phyloP scores from a whole-genome alignment of 2,888 invertebrate genomes.

The Cheilosia urbana region DNA sequence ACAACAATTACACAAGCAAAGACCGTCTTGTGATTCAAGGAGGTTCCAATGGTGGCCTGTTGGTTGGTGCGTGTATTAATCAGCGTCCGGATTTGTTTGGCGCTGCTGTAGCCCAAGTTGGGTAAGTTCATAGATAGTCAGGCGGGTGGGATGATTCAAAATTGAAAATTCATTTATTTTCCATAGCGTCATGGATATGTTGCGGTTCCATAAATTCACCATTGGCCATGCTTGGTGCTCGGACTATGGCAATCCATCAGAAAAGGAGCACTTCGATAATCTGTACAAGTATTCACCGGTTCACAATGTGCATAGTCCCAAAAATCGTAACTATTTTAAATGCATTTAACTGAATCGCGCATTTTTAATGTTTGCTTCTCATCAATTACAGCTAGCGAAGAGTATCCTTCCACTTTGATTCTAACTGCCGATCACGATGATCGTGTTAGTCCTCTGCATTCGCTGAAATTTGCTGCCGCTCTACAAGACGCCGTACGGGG shows the following conservation, averaged over 20 bases:
- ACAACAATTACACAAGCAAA: slow-evolving; percentile 90
- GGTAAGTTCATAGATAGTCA: slow-evolving; percentile 85
- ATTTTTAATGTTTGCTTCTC: not conserved
- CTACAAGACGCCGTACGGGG: slow-evolving; percentile 90
- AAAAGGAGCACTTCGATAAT: slow-evolving; percentile 93
- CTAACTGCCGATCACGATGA: slow-evolving; percentile 99
- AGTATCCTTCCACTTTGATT: slow-evolving; percentile 96
- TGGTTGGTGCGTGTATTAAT: slow-evolving; percentile 97
- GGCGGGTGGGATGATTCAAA: too few relatives aligned
- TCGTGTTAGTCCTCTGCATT: slow-evolving; percentile 98
- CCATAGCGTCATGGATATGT: slow-evolving; percentile 96
- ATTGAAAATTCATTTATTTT: slow-evolving; percentile 7
- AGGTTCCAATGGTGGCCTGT: slow-evolving; percentile 97
- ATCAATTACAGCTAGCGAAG: slow-evolving; percentile 82
- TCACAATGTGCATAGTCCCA: slow-evolving; percentile 92
- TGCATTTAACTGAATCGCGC: not conserved
- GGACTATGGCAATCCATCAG: slow-evolving; percentile 96
- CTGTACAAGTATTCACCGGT: slow-evolving; percentile 95
- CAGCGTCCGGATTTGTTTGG: slow-evolving; percentile 98
- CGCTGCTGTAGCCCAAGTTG: slow-evolving; percentile 96
- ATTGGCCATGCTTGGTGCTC: slow-evolving; percentile 98
- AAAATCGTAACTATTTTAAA: slow-evolving; percentile 81
- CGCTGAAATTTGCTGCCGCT: slow-evolving; percentile 96
- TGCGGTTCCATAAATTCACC: slow-evolving; percentile 98
- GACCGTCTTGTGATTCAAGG: slow-evolving; percentile 94